Conservation (phyloP, 1,140 invertebrate genomes). For the Drosophila elegans region DNA sequence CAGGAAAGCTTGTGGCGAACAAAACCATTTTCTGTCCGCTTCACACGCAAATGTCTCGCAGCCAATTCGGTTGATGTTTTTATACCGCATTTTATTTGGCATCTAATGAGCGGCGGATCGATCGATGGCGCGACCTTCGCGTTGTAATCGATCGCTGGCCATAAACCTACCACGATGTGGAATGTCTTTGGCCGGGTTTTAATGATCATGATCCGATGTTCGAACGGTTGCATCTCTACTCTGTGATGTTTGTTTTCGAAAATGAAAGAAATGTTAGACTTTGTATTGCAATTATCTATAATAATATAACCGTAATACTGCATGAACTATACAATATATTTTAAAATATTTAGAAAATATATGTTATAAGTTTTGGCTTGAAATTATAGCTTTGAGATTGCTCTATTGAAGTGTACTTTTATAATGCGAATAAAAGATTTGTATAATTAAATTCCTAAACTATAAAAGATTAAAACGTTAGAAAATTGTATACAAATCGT, state of each 20-base stretch:
- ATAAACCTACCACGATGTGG: slow-evolving; percentile 78
- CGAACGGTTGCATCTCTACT: slow-evolving; percentile 8
- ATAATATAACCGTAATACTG: too few species aligned
- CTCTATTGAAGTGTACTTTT: too few species aligned
- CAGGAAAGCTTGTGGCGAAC: slow-evolving; percentile 5
- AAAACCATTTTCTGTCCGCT: slow-evolving; percentile 60
- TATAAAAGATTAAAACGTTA: too few species aligned
- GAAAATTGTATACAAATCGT: too few species aligned
- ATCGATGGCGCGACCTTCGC: slow-evolving; percentile 66
- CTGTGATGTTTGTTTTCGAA: slow-evolving; percentile 62
- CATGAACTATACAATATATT: too few species aligned
- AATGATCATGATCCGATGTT: slow-evolving; percentile 57
- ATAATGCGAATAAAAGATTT: too few species aligned
- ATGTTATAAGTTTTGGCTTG: too few species aligned
- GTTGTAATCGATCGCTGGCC: slow-evolving; percentile 68
- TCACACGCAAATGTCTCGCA: slow-evolving; percentile 75
- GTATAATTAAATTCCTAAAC: too few species aligned
- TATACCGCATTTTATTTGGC: slow-evolving; percentile 81
- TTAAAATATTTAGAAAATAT: too few species aligned
- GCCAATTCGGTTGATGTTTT: slow-evolving; percentile 72
- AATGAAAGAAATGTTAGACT: not conserved
- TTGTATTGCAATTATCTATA: not conserved
- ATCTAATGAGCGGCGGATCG: slow-evolving; percentile 71
- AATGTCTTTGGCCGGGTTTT: slow-evolving; percentile 73
- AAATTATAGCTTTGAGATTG: too few species aligned